phyloP scores from a whole-genome alignment of 2,888 invertebrate genomes.

The Cordilura impudica region DNA sequence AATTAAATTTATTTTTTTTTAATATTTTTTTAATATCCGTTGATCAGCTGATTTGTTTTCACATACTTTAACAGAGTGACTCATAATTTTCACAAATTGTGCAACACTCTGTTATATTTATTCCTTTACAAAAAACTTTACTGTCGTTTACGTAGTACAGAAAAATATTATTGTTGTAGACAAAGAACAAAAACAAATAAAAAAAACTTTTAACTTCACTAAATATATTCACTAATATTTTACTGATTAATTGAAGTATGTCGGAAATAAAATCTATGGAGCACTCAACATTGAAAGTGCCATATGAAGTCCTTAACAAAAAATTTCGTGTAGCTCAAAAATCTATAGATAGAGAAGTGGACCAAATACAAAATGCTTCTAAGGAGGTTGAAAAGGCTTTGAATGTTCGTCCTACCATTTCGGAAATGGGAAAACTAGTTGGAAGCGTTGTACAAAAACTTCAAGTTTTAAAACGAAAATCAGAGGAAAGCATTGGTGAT shows the following conservation, averaged over 20 bases:
- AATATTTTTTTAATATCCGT: no score
- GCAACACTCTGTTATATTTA: no score
- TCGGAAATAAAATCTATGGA: slow-evolving; percentile 96
- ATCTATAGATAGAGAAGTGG: slow-evolving; percentile 93
- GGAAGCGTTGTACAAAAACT: slow-evolving; percentile 94
- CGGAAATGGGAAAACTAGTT: slow-evolving; percentile 88
- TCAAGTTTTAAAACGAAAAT: slow-evolving; percentile 93
- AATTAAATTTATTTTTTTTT: no score
- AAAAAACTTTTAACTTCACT: no score
- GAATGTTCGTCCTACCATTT: slow-evolving; percentile 77
- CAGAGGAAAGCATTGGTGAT: slow-evolving; percentile 94
- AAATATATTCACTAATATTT: no score
- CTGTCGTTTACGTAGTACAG: no score
- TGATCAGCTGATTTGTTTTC: no score
- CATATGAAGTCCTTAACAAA: slow-evolving; percentile 98
- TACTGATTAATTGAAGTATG: slow-evolving; percentile 79
- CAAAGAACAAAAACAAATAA: no score
- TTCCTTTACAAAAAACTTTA: no score
- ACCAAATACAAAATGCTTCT: slow-evolving; percentile 90
- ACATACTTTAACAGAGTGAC: no score
- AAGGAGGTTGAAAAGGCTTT: slow-evolving; percentile 81
- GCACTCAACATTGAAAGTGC: slow-evolving; percentile 97
- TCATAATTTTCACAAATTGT: no score
- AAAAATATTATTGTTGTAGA: no score
- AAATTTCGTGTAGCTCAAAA: slow-evolving; percentile 97